phyloP scores from a whole-genome alignment of 2,797 vertebrate species.

The Acomys russatus region DNA sequence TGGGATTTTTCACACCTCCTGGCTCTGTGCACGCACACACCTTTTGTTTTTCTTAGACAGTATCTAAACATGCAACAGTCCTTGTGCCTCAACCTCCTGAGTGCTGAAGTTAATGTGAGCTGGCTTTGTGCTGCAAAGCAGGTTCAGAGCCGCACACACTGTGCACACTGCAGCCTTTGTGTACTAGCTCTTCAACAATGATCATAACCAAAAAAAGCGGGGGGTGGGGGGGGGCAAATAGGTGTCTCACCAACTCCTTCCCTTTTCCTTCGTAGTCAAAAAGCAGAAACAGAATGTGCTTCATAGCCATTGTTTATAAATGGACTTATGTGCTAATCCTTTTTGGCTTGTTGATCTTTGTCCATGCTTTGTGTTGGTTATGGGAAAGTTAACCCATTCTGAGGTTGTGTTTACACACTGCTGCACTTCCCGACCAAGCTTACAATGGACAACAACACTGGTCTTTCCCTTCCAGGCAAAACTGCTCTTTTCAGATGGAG shows the following conservation, averaged over 20 bases:
- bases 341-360: background rate
- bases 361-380: background rate
- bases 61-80: background rate
- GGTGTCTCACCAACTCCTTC: background rate
- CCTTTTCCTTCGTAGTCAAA: constrained; percentile 84
- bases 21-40: background rate
- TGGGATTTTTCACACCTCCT: background rate
- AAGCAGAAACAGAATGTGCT: constrained; percentile 91
- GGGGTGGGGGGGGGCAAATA: too few species aligned
- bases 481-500: constrained; percentile 94
- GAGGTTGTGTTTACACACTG: constrained; percentile 20
- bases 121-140: background rate
- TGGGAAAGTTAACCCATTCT: background rate
- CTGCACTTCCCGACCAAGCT: background rate
- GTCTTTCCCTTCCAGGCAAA: constrained; percentile 92
- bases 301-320: constrained; percentile 77
- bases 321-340: background rate
- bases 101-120: background rate
- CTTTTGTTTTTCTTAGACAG: background rate
- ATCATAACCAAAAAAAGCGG: background rate
- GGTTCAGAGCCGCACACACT: background rate
- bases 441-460: background rate
- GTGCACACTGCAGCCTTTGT: background rate
- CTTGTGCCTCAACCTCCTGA: background rate
- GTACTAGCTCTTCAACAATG: constrained; percentile 33